These are phyloP conservation scores for Papilio polytes DNA, from an alignment of 1,140 invertebrate species.

Conservation along the genomic window DNA sequence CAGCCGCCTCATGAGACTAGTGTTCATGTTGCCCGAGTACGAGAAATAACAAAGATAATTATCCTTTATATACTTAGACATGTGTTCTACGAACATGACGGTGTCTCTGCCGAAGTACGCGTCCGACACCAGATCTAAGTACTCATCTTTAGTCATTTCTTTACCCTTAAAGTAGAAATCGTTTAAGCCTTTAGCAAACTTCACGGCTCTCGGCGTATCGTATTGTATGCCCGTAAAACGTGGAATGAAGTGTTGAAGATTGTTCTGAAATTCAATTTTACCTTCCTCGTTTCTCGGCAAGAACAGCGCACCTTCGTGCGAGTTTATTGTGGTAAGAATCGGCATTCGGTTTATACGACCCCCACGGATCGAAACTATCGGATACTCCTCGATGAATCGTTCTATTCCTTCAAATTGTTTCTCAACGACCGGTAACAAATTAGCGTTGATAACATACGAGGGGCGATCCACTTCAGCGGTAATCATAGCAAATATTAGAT, in stretches of 20 bases:
- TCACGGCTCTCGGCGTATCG: constrained; percentile 45
- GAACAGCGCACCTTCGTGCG: constrained; percentile 84
- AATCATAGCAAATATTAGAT: constrained; percentile 70
- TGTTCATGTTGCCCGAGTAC: constrained; percentile 71
- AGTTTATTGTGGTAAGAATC: constrained; percentile 84
- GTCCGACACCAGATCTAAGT: constrained; percentile 75
- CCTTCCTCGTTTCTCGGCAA: constrained; percentile 61
- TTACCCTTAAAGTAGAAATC: constrained; percentile 82
- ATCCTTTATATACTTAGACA: constrained; percentile 55
- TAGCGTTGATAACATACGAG: constrained; percentile 54
- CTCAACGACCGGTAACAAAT: constrained; percentile 75
- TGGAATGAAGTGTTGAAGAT: constrained; percentile 76
- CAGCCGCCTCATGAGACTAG: constrained; percentile 59
- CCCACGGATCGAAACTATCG: constrained; percentile 63
- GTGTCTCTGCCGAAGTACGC: constrained; percentile 77
- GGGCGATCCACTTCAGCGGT: constrained; percentile 61
- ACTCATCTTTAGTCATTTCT: constrained; percentile 58
- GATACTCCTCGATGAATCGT: constrained; percentile 70
- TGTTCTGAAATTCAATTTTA: constrained; percentile 59
- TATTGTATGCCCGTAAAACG: constrained; percentile 50
- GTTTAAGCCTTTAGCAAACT: constrained; percentile 65
- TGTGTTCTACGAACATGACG: constrained; percentile 65
- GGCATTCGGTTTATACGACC: constrained; percentile 85
- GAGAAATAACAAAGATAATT: constrained; percentile 83
- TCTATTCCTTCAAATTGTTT: constrained; percentile 69